These are phyloP conservation scores for Trinectes maculatus DNA, from an alignment of 2,113 vertebrate species.

Conservation along the genomic window DNA sequence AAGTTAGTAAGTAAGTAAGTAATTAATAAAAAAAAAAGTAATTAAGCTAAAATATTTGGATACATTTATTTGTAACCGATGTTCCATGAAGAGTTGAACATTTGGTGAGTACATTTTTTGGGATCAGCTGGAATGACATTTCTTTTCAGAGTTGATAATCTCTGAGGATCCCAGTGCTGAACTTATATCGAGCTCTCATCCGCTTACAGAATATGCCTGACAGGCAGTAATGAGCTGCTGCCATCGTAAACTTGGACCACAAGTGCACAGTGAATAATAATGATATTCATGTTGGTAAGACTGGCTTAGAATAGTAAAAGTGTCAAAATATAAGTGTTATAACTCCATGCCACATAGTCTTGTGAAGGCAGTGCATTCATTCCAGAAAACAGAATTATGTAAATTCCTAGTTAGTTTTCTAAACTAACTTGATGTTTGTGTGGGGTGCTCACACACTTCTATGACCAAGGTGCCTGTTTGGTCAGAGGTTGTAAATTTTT, in stretches of 20 bases:
- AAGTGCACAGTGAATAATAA: slow-evolving; percentile 1
- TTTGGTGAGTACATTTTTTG: neutral
- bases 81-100: neutral
- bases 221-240: slow-evolving; percentile 8
- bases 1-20: too few relatives aligned
- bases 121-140: neutral
- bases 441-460: neutral
- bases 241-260: neutral
- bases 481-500: neutral
- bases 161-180: neutral
- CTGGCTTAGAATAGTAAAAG: neutral
- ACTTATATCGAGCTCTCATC: neutral
- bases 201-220: neutral
- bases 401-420: neutral
- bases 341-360: neutral
- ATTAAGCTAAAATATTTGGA: neutral
- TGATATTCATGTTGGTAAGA: neutral
- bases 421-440: neutral
- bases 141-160: neutral
- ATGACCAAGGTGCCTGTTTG: neutral
- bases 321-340: neutral
- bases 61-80: neutral
- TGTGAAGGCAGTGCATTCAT: neutral
- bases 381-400: neutral
- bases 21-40: too few relatives aligned